Percentiles rank a stretch among this genome's conserved stretches.
Evolutionary conservation across 2,888 invertebrate genomes (phyloP).

Genomic region (Ichneumoninae sp.): DNA sequence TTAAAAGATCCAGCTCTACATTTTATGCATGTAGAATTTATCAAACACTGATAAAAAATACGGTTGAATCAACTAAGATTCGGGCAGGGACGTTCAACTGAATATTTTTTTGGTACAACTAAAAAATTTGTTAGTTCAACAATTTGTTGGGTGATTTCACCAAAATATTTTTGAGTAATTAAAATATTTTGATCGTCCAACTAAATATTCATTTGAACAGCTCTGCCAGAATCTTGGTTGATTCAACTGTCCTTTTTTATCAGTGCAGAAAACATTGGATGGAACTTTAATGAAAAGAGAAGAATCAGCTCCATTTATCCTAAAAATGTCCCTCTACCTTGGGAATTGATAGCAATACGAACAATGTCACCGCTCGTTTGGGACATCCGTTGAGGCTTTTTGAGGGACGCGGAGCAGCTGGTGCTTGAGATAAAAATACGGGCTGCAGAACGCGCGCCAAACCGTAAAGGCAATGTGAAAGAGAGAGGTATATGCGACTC

Average conservation of each 20-base stretch:
- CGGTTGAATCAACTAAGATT: too few relatives aligned
- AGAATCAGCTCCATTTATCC: not conserved
- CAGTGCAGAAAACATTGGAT: not conserved
- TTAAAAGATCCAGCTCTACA: not conserved
- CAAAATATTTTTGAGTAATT: too few relatives aligned
- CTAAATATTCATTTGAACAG: too few relatives aligned
- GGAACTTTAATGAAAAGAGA: not conserved
- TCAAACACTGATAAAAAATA: not conserved
- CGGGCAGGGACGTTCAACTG: too few relatives aligned
- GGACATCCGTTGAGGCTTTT: conserved; percentile 75
- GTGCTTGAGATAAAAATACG: conserved; percentile 79
- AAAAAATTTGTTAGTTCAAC: too few relatives aligned
- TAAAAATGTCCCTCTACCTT: not conserved
- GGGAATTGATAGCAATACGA: conserved; percentile 5
- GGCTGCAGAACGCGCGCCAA: conserved; percentile 68
- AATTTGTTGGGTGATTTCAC: too few relatives aligned
- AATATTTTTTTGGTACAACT: too few relatives aligned
- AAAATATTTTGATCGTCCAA: too few relatives aligned
- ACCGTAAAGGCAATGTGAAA: not conserved
- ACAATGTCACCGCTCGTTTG: conserved; percentile 70
- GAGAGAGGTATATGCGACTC: conserved; percentile 6
- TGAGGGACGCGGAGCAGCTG: conserved; percentile 70
- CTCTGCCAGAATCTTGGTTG: too few relatives aligned
- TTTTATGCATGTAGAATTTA: not conserved
- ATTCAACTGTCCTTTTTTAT: too few relatives aligned